Evolutionary conservation across 2,113 vertebrate genomes (phyloP), one percentile per base, ranked within the genome.

Genomic region (Solenodon paradoxus): DNA sequence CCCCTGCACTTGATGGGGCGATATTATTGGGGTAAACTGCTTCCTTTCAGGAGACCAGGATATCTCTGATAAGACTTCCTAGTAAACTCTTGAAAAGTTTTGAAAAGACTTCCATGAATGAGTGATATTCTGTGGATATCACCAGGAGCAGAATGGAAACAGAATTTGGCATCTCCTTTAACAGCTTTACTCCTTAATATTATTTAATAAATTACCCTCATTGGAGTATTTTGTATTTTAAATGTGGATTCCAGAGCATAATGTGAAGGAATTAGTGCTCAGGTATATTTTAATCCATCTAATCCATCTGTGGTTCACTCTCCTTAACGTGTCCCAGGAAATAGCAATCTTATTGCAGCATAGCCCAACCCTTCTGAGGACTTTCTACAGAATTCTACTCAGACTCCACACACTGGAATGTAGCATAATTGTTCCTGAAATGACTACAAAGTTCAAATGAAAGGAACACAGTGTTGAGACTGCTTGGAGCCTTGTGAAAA

Each of bases 191-290:
- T 84, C 61, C 42, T 78, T 83, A 45, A 74, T 63, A n/a, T n/a
- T 71, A n/a, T 69, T 92, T 90, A 85, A 72, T 51, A 10, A 51
- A 82, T 82, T 86, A 42, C 26, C 13, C 3, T 90, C 61, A 40
- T 11, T 57, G 13, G 10, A 40, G 26, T 75, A 75, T 74, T n/a
- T 88, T 78, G 71, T 28, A 87, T 94, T 96, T 90, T 84, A 95
- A 87, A 92, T 71, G 59, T 94, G 45, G 59, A 53, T 96, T 83
- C 26, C 47, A 71, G 68, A 90, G 88, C 59, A 78, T 66, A 88
- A 80, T 42, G 68, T 35, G 32, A 86, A 83, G 30, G 61, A 80
- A 89, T 80, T 66, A 75, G 66, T 42, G 75, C 61, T 38, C 49
- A 71, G 53, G 2, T 83, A 53, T 95, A 69, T 95, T 61, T 88